Evolutionary conservation across 2,113 vertebrate species (phyloP), one percentile per base, ranked within the genome.

Genomic region (Aptenodytes forsteri): DNA sequence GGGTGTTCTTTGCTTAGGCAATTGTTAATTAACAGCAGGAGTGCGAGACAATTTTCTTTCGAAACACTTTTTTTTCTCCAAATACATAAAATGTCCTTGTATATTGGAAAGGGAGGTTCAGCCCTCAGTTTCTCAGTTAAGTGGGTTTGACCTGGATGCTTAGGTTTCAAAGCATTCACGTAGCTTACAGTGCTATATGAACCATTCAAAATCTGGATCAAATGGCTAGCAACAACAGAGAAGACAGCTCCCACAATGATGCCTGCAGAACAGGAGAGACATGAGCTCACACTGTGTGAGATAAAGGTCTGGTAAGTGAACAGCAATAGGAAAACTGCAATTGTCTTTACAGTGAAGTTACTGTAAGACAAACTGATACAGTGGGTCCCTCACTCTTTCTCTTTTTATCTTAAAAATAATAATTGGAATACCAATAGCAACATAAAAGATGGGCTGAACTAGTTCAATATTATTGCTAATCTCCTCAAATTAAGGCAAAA

Each of bases 11-110:
- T 91, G 61, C 36, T 61, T 82, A 67, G 50, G 70, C 34, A 91
- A 82, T 79, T 84, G 56, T 64, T 94, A 91, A 96, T 95, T 91
- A 96, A 84, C 32, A 78, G 55, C 25, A 87, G 34, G 30, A 94
- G 42, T 40, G 61, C 42, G 47, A 94, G 47, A 93, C 10, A 44
- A 80, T 67, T 62, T 75, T 81, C 52, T 82, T 82, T 75, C 2
- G 0, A 67, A 82, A 75, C 4, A 42, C 7, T 61, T 30, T 22
- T 55, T 54, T 9, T 2, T 2, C 55, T 55, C 66, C 32, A 83
- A 84, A 71, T 32, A 66, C 6, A 50, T 36, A 50, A 83, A 75
- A 95, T 17, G 22, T 78, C 40, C 80, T 83, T 47, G 22, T 55
- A n/a, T 69, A 34, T 44, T 83, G 23, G 23, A 87, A 95, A 91